Evolutionary conservation across 2,113 vertebrate genomes (phyloP), one percentile per base, ranked within the genome.

Genomic region (Aythya baeri): DNA sequence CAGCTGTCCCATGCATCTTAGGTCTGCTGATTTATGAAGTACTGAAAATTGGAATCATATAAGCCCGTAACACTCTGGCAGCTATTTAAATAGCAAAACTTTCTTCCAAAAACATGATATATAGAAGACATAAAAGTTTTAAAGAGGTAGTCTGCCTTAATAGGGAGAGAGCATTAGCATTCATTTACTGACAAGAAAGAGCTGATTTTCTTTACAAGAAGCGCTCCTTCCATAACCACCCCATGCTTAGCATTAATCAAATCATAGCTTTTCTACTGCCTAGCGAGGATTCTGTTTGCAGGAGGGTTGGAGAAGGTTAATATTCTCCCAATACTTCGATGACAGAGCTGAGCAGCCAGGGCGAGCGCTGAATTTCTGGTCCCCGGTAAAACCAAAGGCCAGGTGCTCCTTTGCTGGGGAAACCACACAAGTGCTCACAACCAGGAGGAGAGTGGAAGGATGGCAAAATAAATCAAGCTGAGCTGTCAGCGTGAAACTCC

Each of bases 41-140:
- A 86, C 80, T 92, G 79, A 97, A 97, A 98, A 97, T 97, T 97
- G 90, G 88, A 92, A 84, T 96, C 93, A 88, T 82, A 41, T 86
- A 93, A 96, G 91, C 78, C 89, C 94, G 63, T 96, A 97, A 97
- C 84, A 93, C 89, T 88, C 91, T 96, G 97, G 92, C 95, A 97
- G 93, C 88, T 96, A 94, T 94, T 97, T 98, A 96, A 97, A 95
- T 94, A 97, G 94, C 94, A 97, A 97, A 97, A 96, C 83, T 97
- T 97, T 97, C 86, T 94, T 96, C 88, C 94, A 95, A 92, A 98
- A 96, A 89, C 89, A 79, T 97, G 94, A 97, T 97, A 79, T 96
- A 97, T 95, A 59, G 85, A 83, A 80, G 83, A 83, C 86, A 97
- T 96, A 93, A 97, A 97, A 95, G 83, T 97, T 97, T 96, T 93